Evolutionary conservation across 2,888 invertebrate species (phyloP).

Genomic region (Psococerastis gibbosa): DNA sequence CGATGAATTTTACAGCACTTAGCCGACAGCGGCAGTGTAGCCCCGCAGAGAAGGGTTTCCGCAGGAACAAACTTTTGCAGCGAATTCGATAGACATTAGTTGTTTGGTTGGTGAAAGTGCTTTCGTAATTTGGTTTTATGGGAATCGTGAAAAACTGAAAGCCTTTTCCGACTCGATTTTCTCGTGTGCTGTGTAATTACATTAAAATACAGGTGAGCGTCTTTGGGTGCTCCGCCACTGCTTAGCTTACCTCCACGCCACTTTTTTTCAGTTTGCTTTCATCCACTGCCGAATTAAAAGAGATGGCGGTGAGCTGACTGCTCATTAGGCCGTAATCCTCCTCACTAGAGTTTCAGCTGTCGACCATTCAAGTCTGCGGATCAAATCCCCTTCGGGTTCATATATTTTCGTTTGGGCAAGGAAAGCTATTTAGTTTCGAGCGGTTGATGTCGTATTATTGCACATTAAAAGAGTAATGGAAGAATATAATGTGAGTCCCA

Average conservation of each 20-base stretch:
- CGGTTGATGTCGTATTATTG: too few species aligned
- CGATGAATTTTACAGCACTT: neutral
- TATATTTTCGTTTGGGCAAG: too few species aligned
- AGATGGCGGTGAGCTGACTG: neutral
- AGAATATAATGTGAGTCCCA: too few species aligned
- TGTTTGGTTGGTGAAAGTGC: constrained; percentile 9
- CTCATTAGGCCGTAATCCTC: neutral
- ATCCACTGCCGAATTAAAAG: constrained; percentile 4
- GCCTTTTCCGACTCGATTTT: constrained; percentile 11
- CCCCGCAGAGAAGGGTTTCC: too few species aligned
- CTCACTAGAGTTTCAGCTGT: too few species aligned
- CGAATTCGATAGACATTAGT: constrained; percentile 10
- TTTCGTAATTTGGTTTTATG: constrained; percentile 11
- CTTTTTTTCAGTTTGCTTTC: constrained; percentile 1
- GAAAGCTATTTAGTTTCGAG: too few species aligned
- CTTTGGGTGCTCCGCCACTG: constrained; percentile 1
- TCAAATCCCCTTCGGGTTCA: too few species aligned
- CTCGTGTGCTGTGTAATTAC: constrained; percentile 9
- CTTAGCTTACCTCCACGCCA: neutral
- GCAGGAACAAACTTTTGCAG: neutral
- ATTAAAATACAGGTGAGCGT: constrained; percentile 9
- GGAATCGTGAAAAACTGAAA: constrained; percentile 10
- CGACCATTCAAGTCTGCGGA: constrained; percentile 1
- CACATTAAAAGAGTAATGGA: too few species aligned
- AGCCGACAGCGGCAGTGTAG: too few species aligned